Percentiles rank a stretch among this genome's conserved stretches.
Evolutionary conservation across 2,113 vertebrate genomes (phyloP).

Genomic region (Tiliqua scincoides): DNA sequence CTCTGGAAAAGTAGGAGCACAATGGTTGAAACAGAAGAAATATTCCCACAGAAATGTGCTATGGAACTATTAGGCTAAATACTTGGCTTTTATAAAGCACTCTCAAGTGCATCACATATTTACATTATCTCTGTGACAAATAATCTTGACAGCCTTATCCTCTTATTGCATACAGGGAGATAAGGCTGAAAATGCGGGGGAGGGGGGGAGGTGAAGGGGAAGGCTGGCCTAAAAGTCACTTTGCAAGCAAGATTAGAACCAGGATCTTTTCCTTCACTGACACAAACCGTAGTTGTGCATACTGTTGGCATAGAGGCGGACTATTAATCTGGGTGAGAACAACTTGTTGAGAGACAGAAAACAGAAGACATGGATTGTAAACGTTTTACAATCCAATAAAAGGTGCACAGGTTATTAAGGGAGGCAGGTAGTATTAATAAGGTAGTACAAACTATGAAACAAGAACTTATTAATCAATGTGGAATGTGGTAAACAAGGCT

Average conservation of each 20-base stretch:
- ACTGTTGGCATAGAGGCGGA: background rate
- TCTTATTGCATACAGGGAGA: background rate
- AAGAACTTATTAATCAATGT: background rate
- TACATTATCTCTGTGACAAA: background rate
- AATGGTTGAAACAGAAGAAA: background rate
- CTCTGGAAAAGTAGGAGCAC: background rate
- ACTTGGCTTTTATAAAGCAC: background rate
- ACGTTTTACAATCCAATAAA: background rate
- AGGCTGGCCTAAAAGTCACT: background rate
- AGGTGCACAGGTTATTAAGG: background rate
- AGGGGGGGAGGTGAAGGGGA: background rate
- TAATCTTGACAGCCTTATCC: background rate
- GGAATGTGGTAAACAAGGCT: conserved; percentile 14
- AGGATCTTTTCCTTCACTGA: background rate
- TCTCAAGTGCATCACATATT: background rate
- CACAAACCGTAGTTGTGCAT: background rate
- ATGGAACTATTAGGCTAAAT: too few relatives aligned
- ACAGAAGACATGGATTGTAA: conserved; percentile 7
- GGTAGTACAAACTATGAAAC: background rate
- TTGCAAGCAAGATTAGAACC: background rate
- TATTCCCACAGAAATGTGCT: background rate
- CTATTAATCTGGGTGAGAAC: conserved; percentile 10
- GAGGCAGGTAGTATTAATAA: background rate
- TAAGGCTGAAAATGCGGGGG: background rate
- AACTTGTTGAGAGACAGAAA: conserved; percentile 6